Evolutionary conservation across 2,888 invertebrate genomes (phyloP).

Genomic region (Phalera bucephala): DNA sequence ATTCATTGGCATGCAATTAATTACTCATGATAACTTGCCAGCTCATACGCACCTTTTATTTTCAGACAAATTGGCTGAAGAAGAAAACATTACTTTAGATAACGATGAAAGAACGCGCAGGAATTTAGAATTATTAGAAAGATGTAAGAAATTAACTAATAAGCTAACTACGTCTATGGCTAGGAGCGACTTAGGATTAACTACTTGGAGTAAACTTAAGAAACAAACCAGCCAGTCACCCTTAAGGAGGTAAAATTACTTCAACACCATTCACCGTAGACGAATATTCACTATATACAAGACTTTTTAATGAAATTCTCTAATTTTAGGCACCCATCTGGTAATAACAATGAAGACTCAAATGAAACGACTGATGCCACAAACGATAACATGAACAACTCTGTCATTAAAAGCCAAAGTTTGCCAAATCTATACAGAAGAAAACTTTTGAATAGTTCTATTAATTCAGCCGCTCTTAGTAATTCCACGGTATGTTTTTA

Average conservation of each 20-base stretch:
- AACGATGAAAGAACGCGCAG: conserved; percentile 82
- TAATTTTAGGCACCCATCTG: conserved; percentile 87
- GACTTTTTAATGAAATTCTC: no score
- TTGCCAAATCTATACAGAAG: conserved; percentile 88
- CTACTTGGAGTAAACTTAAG: conserved; percentile 94
- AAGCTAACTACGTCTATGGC: conserved; percentile 91
- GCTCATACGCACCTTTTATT: conserved; percentile 41
- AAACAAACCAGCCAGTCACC: conserved; percentile 86
- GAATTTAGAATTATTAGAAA: conserved; percentile 81
- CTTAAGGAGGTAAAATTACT: conserved; percentile 84
- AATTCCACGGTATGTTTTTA: conserved; percentile 87
- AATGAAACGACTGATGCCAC: conserved; percentile 79
- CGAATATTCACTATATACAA: no score
- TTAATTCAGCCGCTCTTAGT: conserved; percentile 83
- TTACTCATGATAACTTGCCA: conserved; percentile 46
- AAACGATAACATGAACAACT: conserved; percentile 81
- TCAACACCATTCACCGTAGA: no score
- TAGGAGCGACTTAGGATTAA: conserved; percentile 93
- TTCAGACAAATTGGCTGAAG: conserved; percentile 77
- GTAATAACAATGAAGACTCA: conserved; percentile 87
- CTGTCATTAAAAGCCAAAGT: conserved; percentile 88
- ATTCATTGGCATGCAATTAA: conserved; percentile 42
- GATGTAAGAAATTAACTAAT: conserved; percentile 79
- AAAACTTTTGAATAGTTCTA: conserved; percentile 78
- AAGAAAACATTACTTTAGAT: conserved; percentile 69